Base-by-base conservation (phyloP, 2,888 invertebrate species). In the Lycaena phlaeas region DNA sequence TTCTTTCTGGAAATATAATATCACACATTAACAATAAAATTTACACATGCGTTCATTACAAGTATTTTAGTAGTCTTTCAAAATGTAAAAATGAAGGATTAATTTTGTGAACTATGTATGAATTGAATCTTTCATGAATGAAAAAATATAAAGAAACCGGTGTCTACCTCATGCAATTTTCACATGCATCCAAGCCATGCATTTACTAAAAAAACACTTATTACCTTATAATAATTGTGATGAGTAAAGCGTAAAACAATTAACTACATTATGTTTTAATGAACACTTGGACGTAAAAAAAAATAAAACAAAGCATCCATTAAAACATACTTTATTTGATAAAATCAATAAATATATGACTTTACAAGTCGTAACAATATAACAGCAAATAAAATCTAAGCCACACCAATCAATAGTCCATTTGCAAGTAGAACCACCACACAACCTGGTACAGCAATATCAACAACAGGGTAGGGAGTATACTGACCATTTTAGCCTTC, bases 401-500 rank as follows among this genome's bases (percentile, higher is more conserved):
- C 64, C 53, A 62, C 48, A 54, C 55, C 54, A 64, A 36, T 66
- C 65, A 78, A 49, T 67, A 46, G 49, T 76, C 79, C 70, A 67
- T 68, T 44, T 65, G 64, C 44, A 84, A 71, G 55, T 72, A 82
- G 60, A 71, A 73, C 81, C 81, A 84, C 85, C 85, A 85, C 66
- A 77, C 67, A 44, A 81, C 56, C 61, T 85, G 85, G 64, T 84
- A 85, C 43, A 73, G 59, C 56, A 85, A 62, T 62, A 85, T 68
- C 63, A 85, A 69, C 48, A 71, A 65, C 69, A 84, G 65, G 60
- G 81, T 42, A 49, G 85, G 82, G 57, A 70, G 55, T 48, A 76
- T 76, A 87, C 89, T 88, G 84, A 93, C 92, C 92, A 93, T 92
- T 87, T 91, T 91, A 38, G 88, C 86, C 66, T 93, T 94, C 88